Conservation (phyloP, 2,113 vertebrate species). For the Emydura subglobosa region DNA sequence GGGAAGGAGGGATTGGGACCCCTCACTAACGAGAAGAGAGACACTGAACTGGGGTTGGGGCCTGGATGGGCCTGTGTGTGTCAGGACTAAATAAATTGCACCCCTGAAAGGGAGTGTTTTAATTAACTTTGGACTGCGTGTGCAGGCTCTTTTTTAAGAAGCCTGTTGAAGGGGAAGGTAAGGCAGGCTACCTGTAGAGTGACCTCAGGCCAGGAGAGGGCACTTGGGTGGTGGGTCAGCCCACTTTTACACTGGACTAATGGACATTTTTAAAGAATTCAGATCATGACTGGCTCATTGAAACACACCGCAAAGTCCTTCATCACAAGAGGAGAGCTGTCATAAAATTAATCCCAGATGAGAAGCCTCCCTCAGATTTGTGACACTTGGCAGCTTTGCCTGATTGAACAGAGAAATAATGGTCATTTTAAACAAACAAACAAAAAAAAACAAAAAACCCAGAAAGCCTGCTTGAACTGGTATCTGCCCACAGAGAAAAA, state of each 20-base stretch:
- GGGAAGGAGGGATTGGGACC: neutral
- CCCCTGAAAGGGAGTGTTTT: neutral
- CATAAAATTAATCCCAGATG: neutral
- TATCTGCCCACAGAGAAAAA: too few relatives aligned
- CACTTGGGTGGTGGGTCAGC: neutral
- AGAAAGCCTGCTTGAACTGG: neutral
- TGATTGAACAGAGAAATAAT: neutral
- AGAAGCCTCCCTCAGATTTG: neutral
- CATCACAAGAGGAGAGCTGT: neutral
- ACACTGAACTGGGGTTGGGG: neutral
- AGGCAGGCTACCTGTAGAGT: neutral
- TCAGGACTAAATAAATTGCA: neutral
- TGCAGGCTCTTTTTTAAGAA: neutral
- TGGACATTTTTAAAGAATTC: too few relatives aligned
- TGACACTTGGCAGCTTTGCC: neutral
- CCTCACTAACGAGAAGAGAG: neutral
- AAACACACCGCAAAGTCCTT: neutral
- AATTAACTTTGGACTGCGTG: neutral
- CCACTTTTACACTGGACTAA: neutral
- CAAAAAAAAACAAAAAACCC: neutral
- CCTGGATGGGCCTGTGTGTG: neutral
- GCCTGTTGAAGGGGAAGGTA: neutral
- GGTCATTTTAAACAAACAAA: neutral
- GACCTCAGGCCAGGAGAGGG: neutral
- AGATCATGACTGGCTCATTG: too few relatives aligned